Percentiles rank a stretch among this genome's conserved stretches.
Conservation (phyloP, 1,140 invertebrate genomes). For the Drosophila pseudoananassae region DNA sequence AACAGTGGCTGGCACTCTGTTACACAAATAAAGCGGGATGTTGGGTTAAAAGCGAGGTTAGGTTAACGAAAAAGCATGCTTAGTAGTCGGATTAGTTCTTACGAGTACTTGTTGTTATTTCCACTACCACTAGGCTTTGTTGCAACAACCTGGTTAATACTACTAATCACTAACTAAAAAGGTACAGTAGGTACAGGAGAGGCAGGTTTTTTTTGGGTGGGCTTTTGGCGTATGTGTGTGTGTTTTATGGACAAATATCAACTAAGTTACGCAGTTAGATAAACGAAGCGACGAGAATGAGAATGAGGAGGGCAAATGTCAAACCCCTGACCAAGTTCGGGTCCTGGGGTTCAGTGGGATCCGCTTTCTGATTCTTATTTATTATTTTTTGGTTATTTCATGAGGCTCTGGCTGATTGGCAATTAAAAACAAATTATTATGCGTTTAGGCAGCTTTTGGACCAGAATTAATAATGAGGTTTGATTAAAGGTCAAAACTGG, state of each 20-base stretch:
- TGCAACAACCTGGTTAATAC: conserved; percentile 41
- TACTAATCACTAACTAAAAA: conserved; percentile 16
- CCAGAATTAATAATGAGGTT: conserved; percentile 65
- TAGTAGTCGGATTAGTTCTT: background rate
- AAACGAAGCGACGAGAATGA: conserved; percentile 66
- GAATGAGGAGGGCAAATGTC: conserved; percentile 43
- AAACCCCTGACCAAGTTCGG: conserved; percentile 32
- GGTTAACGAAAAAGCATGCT: conserved; percentile 20
- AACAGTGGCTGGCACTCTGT: conserved; percentile 13
- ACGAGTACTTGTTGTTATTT: conserved; percentile 11
- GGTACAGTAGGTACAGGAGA: conserved; percentile 14
- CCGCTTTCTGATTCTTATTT: conserved; percentile 42
- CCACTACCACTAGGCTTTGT: conserved; percentile 10
- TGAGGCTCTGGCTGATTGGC: conserved; percentile 58
- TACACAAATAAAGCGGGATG: conserved; percentile 15
- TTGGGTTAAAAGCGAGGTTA: background rate
- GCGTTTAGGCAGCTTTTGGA: conserved; percentile 62
- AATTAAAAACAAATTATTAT: conserved; percentile 43
- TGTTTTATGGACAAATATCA: conserved; percentile 35
- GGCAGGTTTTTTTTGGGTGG: conserved; percentile 4
- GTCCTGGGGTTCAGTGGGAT: conserved; percentile 32
- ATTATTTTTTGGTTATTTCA: conserved; percentile 65
- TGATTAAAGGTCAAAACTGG: conserved; percentile 22
- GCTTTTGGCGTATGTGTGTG: conserved; percentile 13
- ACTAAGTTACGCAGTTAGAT: conserved; percentile 57